Percentiles rank a stretch among this genome's conserved stretches.
phyloP scores from a whole-genome alignment of 2,888 invertebrate genomes.

The Boloria selene region DNA sequence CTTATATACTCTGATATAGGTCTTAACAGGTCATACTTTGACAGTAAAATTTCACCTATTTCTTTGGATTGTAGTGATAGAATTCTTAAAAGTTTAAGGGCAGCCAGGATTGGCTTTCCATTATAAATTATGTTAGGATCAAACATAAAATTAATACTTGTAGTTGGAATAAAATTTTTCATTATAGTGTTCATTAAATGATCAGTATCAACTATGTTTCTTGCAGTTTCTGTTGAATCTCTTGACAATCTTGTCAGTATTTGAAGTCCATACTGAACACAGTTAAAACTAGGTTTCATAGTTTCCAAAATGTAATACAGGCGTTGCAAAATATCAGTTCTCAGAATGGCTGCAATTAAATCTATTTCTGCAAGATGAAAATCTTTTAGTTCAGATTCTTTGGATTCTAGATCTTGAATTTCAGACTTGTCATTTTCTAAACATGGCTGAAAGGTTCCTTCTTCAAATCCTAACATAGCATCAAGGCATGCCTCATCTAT shows the following conservation, averaged over 20 bases:
- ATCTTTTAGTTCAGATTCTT: conserved; percentile 88
- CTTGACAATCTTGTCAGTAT: conserved; percentile 90
- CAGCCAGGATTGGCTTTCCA: conserved; percentile 86
- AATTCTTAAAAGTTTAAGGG: conserved; percentile 88
- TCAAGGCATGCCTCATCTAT: conserved; percentile 91
- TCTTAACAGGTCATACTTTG: conserved; percentile 79
- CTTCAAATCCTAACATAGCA: conserved; percentile 84
- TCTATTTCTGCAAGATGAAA: conserved; percentile 93
- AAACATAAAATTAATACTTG: conserved; percentile 63
- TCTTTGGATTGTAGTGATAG: conserved; percentile 84
- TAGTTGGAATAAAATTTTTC: conserved; percentile 81
- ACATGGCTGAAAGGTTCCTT: conserved; percentile 84
- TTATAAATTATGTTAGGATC: conserved; percentile 77
- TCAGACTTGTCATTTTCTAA: conserved; percentile 78
- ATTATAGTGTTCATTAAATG: conserved; percentile 85
- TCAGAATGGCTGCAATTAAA: conserved; percentile 86
- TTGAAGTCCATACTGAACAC: conserved; percentile 88
- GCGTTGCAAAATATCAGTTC: conserved; percentile 90
- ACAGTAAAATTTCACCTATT: conserved; percentile 77
- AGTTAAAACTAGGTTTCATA: conserved; percentile 86
- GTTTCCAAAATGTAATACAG: conserved; percentile 88
- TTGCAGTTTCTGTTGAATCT: conserved; percentile 87
- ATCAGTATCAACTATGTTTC: conserved; percentile 84
- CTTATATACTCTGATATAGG: conserved; percentile 81
- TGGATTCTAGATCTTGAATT: conserved; percentile 80